Base-by-base conservation (phyloP, 1,140 invertebrate genomes). In the Tetramorium parvispinum region DNA sequence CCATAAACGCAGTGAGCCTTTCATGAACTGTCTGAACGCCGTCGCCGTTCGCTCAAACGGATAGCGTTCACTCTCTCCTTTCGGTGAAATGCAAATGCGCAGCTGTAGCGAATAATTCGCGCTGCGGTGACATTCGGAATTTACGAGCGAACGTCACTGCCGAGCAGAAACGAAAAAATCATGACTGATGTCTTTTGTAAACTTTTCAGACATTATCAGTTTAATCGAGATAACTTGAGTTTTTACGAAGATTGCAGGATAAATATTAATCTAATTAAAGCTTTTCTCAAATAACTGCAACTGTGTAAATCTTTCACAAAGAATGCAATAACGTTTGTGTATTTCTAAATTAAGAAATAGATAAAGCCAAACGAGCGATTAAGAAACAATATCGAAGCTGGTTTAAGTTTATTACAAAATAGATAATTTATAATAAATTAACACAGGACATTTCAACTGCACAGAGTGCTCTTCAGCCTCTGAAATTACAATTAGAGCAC, bases 1-100 rank as follows among this genome's bases (percentile, higher is more conserved):
- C 63, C 57, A 57, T 90, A 89, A 90, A 90, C 61, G 86, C 86
- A 77, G 57, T 57, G 66, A 88, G 49, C 59, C 86, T 85, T 88
- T 89, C 59, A 79, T 61, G 83, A 86, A 91, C 79, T 77, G 86
- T 91, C 78, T 73, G 78, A 37, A 75, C 46, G 75, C 27, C 40
- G 21, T 49, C 59, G 32, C 7, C 40, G n/a, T n/a, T 77, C 83
- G 21, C 66, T 43, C 66, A 11, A 40, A 8, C 13, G 53, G 59
- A n/a, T 18, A 16, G n/a, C 32, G 77, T 55, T 51, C 46, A 63
- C 49, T 32, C 27, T 43, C 49, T 51, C 81, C 66, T 59, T 51
- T 75, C 21, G 57, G 73, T 43, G 18, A 55, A 55, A 89, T 71
- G 78, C 77, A 78, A 87, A 89, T 79, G 51, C 71, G 53, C 27